Base-by-base conservation (phyloP, 2,888 invertebrate species). In the Oxystoma pomonae region DNA sequence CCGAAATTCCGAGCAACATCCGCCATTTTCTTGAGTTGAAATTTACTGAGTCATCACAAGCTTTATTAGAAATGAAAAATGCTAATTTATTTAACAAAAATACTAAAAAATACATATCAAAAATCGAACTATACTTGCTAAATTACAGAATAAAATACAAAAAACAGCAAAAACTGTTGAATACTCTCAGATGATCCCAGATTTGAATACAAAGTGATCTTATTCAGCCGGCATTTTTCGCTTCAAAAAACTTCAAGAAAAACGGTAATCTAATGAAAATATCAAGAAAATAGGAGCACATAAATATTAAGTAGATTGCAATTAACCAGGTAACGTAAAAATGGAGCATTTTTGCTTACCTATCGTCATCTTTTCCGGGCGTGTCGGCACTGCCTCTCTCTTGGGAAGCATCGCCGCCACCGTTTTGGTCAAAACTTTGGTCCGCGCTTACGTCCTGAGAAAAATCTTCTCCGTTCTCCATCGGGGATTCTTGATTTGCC, bases 391-490 rank as follows among this genome's bases (percentile, higher is more conserved):
- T 87, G 73, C 89, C 89, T 81, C 89, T 87, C 78, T 90, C 89
- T 74, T 85, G 84, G 74, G 84, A 85, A 76, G 84, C 87, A 78
- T 87, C 89, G 73, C 87, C 88, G 71, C 86, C 85, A 76, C 86
- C 86, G 78, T 74, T 73, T 81, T 88, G 87, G 69, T 83, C 81
- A 65, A 68, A 65, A 71, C 81, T 82, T 80, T 87, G 87, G 74
- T 89, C 89, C 58, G 83, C 81, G 63, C 75, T 73, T 75, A 90
- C 87, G 78, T 90, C 90, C 85, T 89, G 87, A 73, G 90, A 89
- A 82, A 90, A 90, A 81, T 90, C 90, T 82, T 90, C 90, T 80
- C 90, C 89, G 82, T 90, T 90, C 74, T 86, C 86, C 88, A 90
- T 89, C 75, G 84, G 83, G 82, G 83, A 84, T 78, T 87, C 87